phyloP scores from a whole-genome alignment of 2,113 vertebrate species.

The Oryzias woworae region DNA sequence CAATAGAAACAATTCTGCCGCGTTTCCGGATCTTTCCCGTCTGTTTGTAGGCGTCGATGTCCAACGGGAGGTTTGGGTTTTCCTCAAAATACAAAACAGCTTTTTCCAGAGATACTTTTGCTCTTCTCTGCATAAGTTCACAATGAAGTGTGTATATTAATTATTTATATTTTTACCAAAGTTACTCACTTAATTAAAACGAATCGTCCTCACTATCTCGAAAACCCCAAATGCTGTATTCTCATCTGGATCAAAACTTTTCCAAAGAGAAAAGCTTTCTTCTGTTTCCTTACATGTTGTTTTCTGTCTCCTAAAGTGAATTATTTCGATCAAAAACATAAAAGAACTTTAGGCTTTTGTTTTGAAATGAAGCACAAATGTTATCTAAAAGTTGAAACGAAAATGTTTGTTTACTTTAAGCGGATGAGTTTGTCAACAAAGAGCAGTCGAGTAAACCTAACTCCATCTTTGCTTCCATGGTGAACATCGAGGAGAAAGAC shows the following conservation, averaged over 20 bases:
- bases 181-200: too few relatives aligned
- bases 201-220: too few relatives aligned
- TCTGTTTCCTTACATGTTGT: background rate
- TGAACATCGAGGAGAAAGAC: background rate
- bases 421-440: too few relatives aligned
- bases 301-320: background rate
- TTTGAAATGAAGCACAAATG: conserved; percentile 31
- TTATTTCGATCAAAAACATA: background rate
- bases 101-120: background rate
- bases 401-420: too few relatives aligned
- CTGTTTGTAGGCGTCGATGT: background rate
- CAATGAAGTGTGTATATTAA: too few relatives aligned
- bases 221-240: background rate
- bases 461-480: conserved; percentile 14
- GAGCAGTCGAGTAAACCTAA: background rate
- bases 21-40: conserved; percentile 1
- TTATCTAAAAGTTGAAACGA: background rate
- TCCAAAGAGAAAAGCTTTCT: background rate
- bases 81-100: conserved; percentile 14
- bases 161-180: too few relatives aligned
- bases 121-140: too few relatives aligned
- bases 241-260: background rate
- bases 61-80: background rate
- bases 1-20: conserved; percentile 28
- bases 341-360: background rate